Percentiles rank a stretch among this genome's conserved stretches.
phyloP scores from a whole-genome alignment of 1,140 invertebrate species.

The Apocrypta bakeri region DNA sequence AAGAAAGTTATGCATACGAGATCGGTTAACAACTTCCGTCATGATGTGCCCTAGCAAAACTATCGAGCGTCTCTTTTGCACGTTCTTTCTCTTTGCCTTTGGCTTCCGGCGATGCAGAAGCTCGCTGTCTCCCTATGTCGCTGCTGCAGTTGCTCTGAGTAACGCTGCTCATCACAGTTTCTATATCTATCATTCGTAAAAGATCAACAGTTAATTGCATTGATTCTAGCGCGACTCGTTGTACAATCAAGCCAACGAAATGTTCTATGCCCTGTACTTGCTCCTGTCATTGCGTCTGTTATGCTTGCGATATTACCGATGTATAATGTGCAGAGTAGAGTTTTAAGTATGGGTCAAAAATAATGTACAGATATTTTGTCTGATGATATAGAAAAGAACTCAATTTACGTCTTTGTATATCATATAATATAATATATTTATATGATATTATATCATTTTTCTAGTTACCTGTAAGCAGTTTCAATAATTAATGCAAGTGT shows the following conservation, averaged over 20 bases:
- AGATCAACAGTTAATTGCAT: slow-evolving; percentile 49
- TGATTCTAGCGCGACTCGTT: slow-evolving; percentile 33
- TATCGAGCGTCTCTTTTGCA: not conserved
- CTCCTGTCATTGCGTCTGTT: slow-evolving; percentile 5
- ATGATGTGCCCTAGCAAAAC: slow-evolving; percentile 8
- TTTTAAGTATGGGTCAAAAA: too few relatives aligned
- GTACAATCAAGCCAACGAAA: slow-evolving; percentile 18
- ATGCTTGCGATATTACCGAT: not conserved
- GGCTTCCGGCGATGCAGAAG: slow-evolving; percentile 17
- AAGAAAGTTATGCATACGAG: slow-evolving; percentile 40
- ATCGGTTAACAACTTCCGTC: slow-evolving; percentile 49
- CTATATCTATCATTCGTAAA: slow-evolving; percentile 23
- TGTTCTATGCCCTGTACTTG: too few relatives aligned
- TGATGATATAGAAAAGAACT: too few relatives aligned
- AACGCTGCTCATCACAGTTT: not conserved
- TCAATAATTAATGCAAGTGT: not conserved
- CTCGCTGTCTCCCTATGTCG: not conserved
- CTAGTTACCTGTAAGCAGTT: not conserved
- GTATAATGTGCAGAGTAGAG: too few relatives aligned
- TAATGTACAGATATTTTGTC: too few relatives aligned
- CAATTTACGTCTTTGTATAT: too few relatives aligned
- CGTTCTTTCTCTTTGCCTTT: not conserved
- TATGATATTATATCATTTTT: too few relatives aligned
- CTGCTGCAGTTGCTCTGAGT: not conserved
- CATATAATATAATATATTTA: too few relatives aligned